These are phyloP conservation scores for Metopia argyrocephala DNA, from an alignment of 2,888 invertebrate genomes.

Conservation along the genomic window DNA sequence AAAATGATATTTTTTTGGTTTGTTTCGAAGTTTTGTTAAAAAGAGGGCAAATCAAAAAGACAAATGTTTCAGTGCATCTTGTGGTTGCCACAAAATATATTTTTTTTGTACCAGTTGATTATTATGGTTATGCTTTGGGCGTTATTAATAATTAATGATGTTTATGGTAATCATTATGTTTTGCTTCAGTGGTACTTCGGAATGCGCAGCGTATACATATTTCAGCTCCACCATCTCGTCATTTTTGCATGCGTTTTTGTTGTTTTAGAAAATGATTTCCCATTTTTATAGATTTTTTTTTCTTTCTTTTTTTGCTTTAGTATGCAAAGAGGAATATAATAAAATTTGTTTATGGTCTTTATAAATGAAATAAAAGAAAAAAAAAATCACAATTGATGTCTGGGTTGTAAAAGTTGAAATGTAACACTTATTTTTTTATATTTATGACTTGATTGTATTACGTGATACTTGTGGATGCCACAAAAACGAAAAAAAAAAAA, in stretches of 20 bases:
- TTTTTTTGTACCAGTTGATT: not conserved
- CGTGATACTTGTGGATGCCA: not conserved
- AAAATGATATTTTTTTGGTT: too few species aligned
- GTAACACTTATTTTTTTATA: not conserved
- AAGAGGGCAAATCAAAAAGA: too few species aligned
- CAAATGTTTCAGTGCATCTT: not conserved
- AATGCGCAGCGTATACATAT: not conserved
- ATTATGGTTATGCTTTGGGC: not conserved
- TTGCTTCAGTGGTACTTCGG: slow-evolving; percentile 6
- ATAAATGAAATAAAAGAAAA: too few species aligned
- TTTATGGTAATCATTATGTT: not conserved
- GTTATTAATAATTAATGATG: not conserved
- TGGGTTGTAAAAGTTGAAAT: not conserved
- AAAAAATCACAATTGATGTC: not conserved
- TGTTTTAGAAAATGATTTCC: too few species aligned
- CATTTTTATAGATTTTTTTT: too few species aligned
- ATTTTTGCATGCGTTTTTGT: not conserved
- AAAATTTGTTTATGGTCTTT: not conserved
- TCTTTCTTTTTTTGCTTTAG: too few species aligned
- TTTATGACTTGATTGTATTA: not conserved
- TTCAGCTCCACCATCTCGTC: too few species aligned
- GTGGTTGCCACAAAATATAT: not conserved
- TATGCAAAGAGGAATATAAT: too few species aligned
- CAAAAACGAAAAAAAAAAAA: not conserved
- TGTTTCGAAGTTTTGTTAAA: too few species aligned